These are phyloP conservation scores for Addax nasomaculatus DNA, from an alignment of 2,113 vertebrate species.

Conservation along the genomic window DNA sequence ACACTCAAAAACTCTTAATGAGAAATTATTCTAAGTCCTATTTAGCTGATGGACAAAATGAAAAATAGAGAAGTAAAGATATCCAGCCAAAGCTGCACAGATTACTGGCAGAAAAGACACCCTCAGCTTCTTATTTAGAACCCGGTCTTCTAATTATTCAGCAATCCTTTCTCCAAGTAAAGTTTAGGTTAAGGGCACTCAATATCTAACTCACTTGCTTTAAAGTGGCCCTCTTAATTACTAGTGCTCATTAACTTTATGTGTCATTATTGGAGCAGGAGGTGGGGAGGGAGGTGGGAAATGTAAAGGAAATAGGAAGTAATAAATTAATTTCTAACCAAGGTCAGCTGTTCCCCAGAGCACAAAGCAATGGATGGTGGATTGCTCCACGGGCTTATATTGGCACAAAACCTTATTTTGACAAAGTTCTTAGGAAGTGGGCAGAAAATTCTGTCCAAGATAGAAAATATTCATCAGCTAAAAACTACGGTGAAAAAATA, in stretches of 20 bases:
- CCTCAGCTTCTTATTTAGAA: slow-evolving; percentile 25
- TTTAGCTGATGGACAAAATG: slow-evolving; percentile 32
- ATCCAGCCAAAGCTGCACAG: background rate
- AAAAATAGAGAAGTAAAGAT: background rate
- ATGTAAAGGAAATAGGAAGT: slow-evolving; percentile 65
- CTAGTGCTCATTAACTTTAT: slow-evolving; percentile 63
- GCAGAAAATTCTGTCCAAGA: slow-evolving; percentile 23
- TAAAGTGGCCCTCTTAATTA: slow-evolving; percentile 60
- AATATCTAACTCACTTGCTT: slow-evolving; percentile 52
- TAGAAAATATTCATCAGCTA: background rate
- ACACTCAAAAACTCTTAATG: background rate
- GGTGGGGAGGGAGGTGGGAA: background rate
- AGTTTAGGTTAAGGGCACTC: slow-evolving; percentile 62
- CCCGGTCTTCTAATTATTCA: slow-evolving; percentile 46
- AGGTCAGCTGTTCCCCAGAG: slow-evolving; percentile 56
- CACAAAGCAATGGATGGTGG: background rate
- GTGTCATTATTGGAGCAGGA: slow-evolving; percentile 51
- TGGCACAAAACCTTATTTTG: slow-evolving; percentile 56
- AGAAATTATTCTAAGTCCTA: background rate
- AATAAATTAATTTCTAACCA: slow-evolving; percentile 70
- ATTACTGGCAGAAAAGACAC: slow-evolving; percentile 35
- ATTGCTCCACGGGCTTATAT: slow-evolving; percentile 28
- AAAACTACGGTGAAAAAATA: background rate
- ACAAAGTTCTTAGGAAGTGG: slow-evolving; percentile 32
- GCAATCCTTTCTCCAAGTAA: slow-evolving; percentile 42